phyloP scores from a whole-genome alignment of 2,797 vertebrate species.

The Gambusia yucatana region DNA sequence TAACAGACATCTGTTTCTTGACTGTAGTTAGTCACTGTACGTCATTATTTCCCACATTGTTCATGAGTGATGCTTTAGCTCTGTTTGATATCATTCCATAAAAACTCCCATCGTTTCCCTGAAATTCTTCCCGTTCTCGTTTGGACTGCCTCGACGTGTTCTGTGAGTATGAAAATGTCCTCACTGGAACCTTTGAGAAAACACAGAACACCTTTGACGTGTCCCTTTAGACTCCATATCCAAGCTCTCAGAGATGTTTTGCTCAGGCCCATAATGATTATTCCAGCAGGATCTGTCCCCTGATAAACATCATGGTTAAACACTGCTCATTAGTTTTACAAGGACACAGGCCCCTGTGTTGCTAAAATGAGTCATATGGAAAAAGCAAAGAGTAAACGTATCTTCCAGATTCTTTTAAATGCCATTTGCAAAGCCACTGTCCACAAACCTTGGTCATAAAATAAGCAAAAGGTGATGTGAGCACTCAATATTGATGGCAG shows the following conservation, averaged over 20 bases:
- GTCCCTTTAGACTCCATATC: conserved; percentile 66
- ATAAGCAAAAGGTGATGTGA: conserved; percentile 43
- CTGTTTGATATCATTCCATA: conserved; percentile 65
- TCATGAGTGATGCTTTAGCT: conserved; percentile 43
- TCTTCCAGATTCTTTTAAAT: conserved; percentile 55
- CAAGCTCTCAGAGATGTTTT: conserved; percentile 72
- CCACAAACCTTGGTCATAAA: conserved; percentile 53
- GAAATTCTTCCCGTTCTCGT: conserved; percentile 59
- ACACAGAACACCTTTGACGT: conserved; percentile 73
- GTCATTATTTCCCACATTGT: conserved; percentile 38
- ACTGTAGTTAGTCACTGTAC: conserved; percentile 20
- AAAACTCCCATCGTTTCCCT: conserved; percentile 65
- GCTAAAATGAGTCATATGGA: conserved; percentile 61
- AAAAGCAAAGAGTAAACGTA: conserved; percentile 67
- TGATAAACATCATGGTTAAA: conserved; percentile 74
- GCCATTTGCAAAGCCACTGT: conserved; percentile 41
- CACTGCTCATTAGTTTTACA: conserved; percentile 45
- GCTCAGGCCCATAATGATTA: conserved; percentile 71
- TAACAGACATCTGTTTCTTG: conserved; percentile 61
- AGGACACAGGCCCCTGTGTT: conserved; percentile 64
- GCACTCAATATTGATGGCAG: conserved; percentile 38
- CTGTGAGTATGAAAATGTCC: conserved; percentile 58
- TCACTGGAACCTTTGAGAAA: conserved; percentile 60
- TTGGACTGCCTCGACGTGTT: conserved; percentile 47
- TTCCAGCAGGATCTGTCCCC: conserved; percentile 75